Conservation (phyloP, 2,888 invertebrate genomes). For the Clivina fossor region DNA sequence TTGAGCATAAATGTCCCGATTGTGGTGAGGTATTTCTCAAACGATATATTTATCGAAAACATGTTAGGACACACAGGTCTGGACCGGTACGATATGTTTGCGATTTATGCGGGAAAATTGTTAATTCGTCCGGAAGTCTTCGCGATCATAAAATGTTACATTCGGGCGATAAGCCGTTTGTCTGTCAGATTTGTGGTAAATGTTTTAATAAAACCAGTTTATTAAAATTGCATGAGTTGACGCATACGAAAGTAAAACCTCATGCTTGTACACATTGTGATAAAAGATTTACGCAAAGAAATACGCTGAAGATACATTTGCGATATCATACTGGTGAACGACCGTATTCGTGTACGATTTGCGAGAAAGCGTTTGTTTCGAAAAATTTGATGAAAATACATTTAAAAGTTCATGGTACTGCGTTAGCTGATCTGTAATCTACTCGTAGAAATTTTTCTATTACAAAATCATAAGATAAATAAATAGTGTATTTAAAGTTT, state of each 20-base stretch:
- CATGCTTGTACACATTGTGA: conserved; percentile 47
- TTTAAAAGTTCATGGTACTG: conserved; percentile 41
- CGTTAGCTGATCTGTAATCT: conserved; percentile 12
- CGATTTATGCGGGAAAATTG: conserved; percentile 56
- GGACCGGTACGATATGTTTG: conserved; percentile 55
- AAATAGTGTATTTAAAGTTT: too few relatives aligned
- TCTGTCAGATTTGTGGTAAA: conserved; percentile 51
- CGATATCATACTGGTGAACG: conserved; percentile 44
- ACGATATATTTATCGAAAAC: conserved; percentile 53
- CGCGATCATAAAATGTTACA: conserved; percentile 42
- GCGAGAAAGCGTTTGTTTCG: conserved; percentile 47
- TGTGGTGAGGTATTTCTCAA: conserved; percentile 55
- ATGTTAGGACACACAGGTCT: conserved; percentile 52
- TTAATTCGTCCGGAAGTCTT: conserved; percentile 45
- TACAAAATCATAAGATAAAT: too few relatives aligned
- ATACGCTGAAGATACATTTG: conserved; percentile 46
- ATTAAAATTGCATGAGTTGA: conserved; percentile 37
- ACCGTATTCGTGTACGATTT: conserved; percentile 54
- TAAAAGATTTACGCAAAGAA: conserved; percentile 45
- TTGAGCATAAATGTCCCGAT: conserved; percentile 51
- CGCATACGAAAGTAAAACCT: conserved; percentile 50
- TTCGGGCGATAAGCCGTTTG: conserved; percentile 51
- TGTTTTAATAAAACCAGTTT: conserved; percentile 32
- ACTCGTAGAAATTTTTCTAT: too few relatives aligned
- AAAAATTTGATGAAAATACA: conserved; percentile 40